phyloP scores from a whole-genome alignment of 2,888 invertebrate species.

The Thecocarcelia acutangulata region DNA sequence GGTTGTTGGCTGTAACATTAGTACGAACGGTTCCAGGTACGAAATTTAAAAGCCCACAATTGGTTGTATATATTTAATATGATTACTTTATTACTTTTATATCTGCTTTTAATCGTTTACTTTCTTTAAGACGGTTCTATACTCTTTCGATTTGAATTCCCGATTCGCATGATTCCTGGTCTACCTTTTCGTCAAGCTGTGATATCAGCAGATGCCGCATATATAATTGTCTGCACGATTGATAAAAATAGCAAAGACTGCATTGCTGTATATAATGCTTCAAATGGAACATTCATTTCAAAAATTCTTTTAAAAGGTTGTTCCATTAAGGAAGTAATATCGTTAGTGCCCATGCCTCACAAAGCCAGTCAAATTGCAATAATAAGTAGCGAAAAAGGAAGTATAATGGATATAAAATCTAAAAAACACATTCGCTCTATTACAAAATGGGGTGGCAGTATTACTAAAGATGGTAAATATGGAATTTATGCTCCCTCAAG shows the following conservation, averaged over 20 bases:
- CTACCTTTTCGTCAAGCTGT: conserved; percentile 88
- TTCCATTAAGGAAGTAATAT: conserved; percentile 87
- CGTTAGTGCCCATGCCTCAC: conserved; percentile 90
- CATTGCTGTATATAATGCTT: conserved; percentile 90
- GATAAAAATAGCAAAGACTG: conserved; percentile 92
- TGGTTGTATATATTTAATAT: no score
- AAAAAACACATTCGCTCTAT: conserved; percentile 94
- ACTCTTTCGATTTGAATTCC: conserved; percentile 91
- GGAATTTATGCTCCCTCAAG: conserved; percentile 95
- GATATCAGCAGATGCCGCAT: conserved; percentile 90
- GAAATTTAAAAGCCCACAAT: neutral
- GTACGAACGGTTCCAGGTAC: conserved; percentile 88
- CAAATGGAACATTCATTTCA: conserved; percentile 86
- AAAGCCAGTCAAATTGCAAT: conserved; percentile 93
- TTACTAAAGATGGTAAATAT: conserved; percentile 92
- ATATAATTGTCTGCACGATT: conserved; percentile 89
- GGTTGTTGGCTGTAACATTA: conserved; percentile 85
- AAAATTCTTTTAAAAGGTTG: conserved; percentile 82
- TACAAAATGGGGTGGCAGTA: conserved; percentile 95
- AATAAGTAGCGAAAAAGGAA: conserved; percentile 94
- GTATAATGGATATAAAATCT: conserved; percentile 93
- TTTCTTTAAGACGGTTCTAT: conserved; percentile 85
- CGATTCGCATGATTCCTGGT: conserved; percentile 87
- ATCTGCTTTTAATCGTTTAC: neutral
- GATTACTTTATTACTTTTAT: no score